phyloP scores from a whole-genome alignment of 2,797 vertebrate genomes.

The Poecilia gillii region DNA sequence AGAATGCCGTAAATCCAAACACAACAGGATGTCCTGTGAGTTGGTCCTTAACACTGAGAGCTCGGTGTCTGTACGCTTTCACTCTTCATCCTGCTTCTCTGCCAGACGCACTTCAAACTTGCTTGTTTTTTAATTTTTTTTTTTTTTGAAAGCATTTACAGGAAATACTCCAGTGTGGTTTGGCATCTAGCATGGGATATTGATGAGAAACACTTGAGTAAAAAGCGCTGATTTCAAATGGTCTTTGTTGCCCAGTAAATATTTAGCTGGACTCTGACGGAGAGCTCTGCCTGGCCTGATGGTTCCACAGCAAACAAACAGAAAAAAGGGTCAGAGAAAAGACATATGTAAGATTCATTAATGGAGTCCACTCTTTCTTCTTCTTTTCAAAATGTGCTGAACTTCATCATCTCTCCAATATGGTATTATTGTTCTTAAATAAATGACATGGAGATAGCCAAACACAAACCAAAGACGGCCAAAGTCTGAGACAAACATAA shows the following conservation, averaged over 20 bases:
- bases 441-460: background rate
- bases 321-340: slow-evolving; percentile 48
- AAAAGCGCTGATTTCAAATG: slow-evolving; percentile 47
- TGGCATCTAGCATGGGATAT: slow-evolving; percentile 34
- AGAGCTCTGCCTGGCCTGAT: slow-evolving; percentile 46
- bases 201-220: slow-evolving; percentile 54
- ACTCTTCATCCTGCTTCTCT: slow-evolving; percentile 27
- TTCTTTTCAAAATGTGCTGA: slow-evolving; percentile 12
- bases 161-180: slow-evolving; percentile 56
- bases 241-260: slow-evolving; percentile 46
- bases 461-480: background rate
- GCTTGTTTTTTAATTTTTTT: background rate
- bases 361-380: slow-evolving; percentile 54
- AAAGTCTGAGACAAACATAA: background rate
- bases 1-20: slow-evolving; percentile 47
- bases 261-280: slow-evolving; percentile 54
- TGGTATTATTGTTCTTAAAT: background rate
- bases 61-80: slow-evolving; percentile 39
- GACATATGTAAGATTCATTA: slow-evolving; percentile 68
- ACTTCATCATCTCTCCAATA: background rate
- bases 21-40: slow-evolving; percentile 65
- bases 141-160: slow-evolving; percentile 25
- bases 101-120: slow-evolving; percentile 19
- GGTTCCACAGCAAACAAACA: slow-evolving; percentile 50
- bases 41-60: slow-evolving; percentile 29